Conservation (phyloP, 2,113 vertebrate species). For the Callaeas wilsoni region DNA sequence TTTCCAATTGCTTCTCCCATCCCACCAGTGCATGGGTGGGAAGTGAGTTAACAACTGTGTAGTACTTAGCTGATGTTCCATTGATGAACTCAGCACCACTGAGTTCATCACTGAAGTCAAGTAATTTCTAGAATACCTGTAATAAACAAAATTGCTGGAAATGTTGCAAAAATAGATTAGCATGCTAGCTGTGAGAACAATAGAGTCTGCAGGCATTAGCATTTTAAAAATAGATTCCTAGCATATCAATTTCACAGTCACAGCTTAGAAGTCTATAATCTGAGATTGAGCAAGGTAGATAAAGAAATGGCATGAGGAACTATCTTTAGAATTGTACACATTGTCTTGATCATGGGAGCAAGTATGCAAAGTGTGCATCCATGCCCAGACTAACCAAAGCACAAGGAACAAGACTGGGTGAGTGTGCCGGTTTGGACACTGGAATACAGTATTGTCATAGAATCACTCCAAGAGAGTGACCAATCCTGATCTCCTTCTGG, state of each 20-base stretch:
- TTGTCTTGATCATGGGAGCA: not conserved
- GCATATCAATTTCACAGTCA: not conserved
- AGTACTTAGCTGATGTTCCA: not conserved
- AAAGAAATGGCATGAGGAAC: not conserved
- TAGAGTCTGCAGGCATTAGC: fast-evolving
- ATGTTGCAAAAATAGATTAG: not conserved
- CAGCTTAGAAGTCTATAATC: not conserved
- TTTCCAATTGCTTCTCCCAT: not conserved
- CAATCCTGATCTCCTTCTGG: not conserved
- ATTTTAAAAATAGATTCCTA: not conserved
- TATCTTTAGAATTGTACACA: not conserved
- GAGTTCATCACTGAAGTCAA: not conserved
- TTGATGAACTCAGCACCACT: no score
- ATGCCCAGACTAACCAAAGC: not conserved
- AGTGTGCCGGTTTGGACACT: no score
- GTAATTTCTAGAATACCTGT: not conserved
- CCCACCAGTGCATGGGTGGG: no score
- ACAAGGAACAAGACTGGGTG: not conserved
- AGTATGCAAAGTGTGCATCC: not conserved
- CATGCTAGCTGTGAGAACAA: not conserved
- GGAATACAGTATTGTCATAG: no score
- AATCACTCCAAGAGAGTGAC: no score
- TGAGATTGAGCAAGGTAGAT: not conserved
- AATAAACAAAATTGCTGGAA: not conserved
- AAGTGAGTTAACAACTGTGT: not conserved